These are phyloP conservation scores for Rousettus leschenaultii DNA, from an alignment of 2,113 vertebrate genomes.

Conservation along the genomic window DNA sequence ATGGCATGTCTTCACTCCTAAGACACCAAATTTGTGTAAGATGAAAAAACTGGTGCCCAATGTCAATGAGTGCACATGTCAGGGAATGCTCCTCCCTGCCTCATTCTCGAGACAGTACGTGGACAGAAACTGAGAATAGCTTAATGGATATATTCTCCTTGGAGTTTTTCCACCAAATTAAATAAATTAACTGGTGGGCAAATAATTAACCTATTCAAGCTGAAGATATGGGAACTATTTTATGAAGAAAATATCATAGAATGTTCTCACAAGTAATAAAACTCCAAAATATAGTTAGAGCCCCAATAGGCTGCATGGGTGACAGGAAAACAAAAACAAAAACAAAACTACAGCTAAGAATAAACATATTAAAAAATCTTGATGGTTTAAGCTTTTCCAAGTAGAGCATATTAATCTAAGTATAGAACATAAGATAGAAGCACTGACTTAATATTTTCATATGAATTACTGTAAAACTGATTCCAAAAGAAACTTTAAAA, in stretches of 20 bases:
- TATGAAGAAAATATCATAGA: background rate
- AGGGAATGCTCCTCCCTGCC: background rate
- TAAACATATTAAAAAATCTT: background rate
- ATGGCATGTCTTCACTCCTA: background rate
- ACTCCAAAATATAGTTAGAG: background rate
- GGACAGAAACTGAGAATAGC: background rate
- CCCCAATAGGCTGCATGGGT: background rate
- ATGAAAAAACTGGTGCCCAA: background rate
- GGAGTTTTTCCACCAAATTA: background rate
- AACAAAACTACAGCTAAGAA: background rate
- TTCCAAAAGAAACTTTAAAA: background rate
- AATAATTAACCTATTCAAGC: background rate
- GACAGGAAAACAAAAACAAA: background rate
- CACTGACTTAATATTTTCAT: background rate
- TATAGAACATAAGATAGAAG: background rate
- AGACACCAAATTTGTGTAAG: background rate
- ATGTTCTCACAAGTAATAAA: background rate
- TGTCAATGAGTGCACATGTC: background rate
- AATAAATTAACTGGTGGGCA: background rate
- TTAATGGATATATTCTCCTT: background rate
- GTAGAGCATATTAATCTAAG: background rate
- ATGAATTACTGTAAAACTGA: background rate
- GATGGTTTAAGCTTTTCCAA: background rate
- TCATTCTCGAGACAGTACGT: background rate
- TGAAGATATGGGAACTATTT: background rate